Percentiles rank a stretch among this genome's conserved stretches.
Conservation (phyloP, 2,797 vertebrate genomes). For the Smutsia temminckii region DNA sequence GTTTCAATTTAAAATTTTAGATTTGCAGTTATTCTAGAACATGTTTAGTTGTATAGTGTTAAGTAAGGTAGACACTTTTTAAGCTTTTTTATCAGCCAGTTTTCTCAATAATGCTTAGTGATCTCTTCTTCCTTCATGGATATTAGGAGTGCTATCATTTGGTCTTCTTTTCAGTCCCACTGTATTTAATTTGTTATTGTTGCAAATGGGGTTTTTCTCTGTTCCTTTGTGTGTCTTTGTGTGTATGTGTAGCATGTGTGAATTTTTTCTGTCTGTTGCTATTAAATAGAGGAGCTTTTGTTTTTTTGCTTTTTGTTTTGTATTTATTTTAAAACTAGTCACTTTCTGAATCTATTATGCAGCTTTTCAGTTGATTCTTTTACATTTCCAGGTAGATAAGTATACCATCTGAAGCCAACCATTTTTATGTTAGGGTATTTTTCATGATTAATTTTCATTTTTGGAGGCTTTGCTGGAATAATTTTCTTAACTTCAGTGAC, state of each 20-base stretch:
- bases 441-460: constrained; percentile 29
- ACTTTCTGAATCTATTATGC: constrained; percentile 24
- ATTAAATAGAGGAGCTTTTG: not conserved
- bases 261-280: not conserved
- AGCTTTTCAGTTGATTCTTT: constrained; percentile 31
- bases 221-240: rapidly evolving
- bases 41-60: not conserved
- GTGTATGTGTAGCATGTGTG: not conserved
- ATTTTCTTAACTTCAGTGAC: constrained; percentile 46
- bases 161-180: not conserved
- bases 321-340: constrained; percentile 32
- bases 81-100: not conserved
- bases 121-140: not conserved
- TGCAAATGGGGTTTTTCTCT: not conserved
- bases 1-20: not conserved
- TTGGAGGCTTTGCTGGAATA: not conserved
- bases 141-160: not conserved
- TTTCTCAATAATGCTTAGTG: not conserved
- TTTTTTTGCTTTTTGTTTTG: not conserved
- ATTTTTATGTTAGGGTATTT: not conserved
- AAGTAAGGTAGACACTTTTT: not conserved
- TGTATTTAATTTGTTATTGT: not conserved
- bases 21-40: not conserved
- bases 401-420: not conserved
- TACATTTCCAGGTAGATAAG: not conserved